These are phyloP conservation scores for Rhyzopertha dominica DNA, from an alignment of 1,140 invertebrate genomes.

Conservation along the genomic window DNA sequence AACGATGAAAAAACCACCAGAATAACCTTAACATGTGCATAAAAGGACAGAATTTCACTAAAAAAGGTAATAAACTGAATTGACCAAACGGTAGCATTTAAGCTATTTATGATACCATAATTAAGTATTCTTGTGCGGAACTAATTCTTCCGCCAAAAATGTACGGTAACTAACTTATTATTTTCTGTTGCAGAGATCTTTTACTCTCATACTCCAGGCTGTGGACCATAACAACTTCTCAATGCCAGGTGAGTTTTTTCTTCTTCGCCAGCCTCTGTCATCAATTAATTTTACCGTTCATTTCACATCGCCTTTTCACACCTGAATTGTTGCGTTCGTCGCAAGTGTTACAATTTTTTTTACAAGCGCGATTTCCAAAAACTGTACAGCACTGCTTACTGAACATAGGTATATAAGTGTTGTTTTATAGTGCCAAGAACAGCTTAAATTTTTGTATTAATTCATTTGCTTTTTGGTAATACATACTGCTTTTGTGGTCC, in stretches of 20 bases:
- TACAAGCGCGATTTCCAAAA: neutral
- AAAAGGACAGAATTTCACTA: no score
- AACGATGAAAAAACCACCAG: no score
- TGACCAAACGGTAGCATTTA: no score
- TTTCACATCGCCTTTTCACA: neutral
- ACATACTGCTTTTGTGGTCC: no score
- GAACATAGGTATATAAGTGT: neutral
- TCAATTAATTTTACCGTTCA: neutral
- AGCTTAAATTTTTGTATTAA: no score
- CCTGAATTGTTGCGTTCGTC: neutral
- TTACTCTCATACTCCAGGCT: slow-evolving; percentile 86
- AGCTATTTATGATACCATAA: no score
- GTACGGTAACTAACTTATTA: no score
- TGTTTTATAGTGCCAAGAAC: neutral
- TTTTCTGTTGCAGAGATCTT: slow-evolving; percentile 74
- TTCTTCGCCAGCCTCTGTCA: neutral
- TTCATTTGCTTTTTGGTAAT: no score
- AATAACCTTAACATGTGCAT: no score
- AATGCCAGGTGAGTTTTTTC: slow-evolving; percentile 55
- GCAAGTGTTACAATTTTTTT: neutral
- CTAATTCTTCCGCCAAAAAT: no score
- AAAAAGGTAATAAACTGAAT: no score
- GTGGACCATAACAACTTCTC: slow-evolving; percentile 73
- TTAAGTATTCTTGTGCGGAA: no score
- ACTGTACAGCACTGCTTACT: neutral